Percentiles rank a stretch among this genome's conserved stretches.
These are phyloP conservation scores for Corythoichthys haematopterus DNA, from an alignment of 2,113 vertebrate species.

Conservation along the genomic window DNA sequence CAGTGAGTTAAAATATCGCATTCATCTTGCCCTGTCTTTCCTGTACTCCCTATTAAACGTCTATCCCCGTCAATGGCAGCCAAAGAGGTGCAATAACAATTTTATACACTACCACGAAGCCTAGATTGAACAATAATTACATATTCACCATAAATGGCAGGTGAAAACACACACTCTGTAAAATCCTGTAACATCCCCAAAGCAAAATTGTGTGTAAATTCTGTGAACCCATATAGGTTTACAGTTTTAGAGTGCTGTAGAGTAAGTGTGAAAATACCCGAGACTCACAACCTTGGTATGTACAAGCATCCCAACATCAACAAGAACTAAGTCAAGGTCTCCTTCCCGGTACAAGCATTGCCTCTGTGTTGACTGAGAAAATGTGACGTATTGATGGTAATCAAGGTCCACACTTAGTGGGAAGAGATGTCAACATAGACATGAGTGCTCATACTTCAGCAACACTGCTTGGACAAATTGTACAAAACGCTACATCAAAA, in stretches of 20 bases:
- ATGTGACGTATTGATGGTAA: not conserved
- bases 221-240: not conserved
- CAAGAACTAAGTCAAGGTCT: not conserved
- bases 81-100: no score
- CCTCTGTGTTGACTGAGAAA: not conserved
- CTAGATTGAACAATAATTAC: no score
- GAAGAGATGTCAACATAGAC: not conserved
- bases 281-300: not conserved
- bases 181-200: not conserved
- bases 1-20: no score
- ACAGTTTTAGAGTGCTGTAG: not conserved
- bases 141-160: no score
- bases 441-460: not conserved
- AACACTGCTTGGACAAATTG: not conserved
- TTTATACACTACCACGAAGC: no score
- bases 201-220: not conserved
- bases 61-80: no score
- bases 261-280: not conserved
- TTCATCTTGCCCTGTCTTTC: no score
- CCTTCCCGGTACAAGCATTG: not conserved
- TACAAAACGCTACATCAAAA: not conserved
- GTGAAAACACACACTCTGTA: not conserved
- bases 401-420: not conserved
- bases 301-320: not conserved
- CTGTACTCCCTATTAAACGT: no score